Evolutionary conservation across 2,888 invertebrate species (phyloP).

Genomic region (Lithophane semibrunnea): DNA sequence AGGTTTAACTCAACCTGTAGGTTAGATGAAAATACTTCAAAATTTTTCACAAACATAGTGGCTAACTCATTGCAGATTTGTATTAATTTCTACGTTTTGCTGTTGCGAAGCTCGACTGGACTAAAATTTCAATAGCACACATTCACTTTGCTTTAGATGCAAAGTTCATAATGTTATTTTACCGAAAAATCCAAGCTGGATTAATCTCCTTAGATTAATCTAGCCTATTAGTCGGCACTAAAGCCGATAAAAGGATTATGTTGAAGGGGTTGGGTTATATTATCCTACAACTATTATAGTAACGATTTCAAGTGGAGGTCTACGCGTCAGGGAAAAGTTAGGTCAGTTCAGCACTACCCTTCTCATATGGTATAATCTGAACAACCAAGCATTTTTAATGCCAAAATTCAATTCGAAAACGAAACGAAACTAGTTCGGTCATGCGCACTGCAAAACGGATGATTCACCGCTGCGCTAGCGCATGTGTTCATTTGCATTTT

Average conservation of each 20-base stretch:
- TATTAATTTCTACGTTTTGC: constrained; percentile 3
- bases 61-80: constrained; percentile 1
- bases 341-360: background rate
- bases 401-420: constrained; percentile 17
- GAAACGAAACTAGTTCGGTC: constrained; percentile 14
- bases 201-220: background rate
- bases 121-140: constrained; percentile 17
- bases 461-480: constrained; percentile 52
- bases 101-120: background rate
- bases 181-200: too few relatives aligned
- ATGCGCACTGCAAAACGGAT: constrained; percentile 40
- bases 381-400: background rate
- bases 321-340: background rate
- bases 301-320: background rate
- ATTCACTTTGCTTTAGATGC: constrained; percentile 4
- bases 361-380: background rate
- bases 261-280: background rate
- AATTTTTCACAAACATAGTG: constrained; percentile 35
- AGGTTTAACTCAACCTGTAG: constrained; percentile 18
- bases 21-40: constrained; percentile 47
- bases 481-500: constrained; percentile 62
- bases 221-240: too few relatives aligned
- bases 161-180: background rate
- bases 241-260: background rate
- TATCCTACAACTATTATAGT: background rate